These are phyloP conservation scores for Panagrolaimus sp. DNA, from an alignment of 1,140 invertebrate genomes.

Conservation along the genomic window DNA sequence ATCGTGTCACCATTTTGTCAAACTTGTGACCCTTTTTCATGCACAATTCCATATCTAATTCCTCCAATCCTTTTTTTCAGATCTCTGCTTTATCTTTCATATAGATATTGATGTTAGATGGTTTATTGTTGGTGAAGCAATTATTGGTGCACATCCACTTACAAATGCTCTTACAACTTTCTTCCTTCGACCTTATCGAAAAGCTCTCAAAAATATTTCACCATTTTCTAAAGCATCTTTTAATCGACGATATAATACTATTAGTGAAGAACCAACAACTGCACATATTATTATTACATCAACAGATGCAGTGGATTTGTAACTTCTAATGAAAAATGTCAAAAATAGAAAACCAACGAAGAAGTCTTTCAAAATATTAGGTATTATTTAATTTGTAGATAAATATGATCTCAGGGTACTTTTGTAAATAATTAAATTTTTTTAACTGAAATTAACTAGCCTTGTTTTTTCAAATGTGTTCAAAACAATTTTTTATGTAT, in stretches of 20 bases:
- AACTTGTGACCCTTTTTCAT: too few relatives aligned
- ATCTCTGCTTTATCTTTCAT: constrained; percentile 51
- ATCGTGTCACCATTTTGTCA: too few relatives aligned
- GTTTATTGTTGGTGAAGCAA: constrained; percentile 51
- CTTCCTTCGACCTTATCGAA: constrained; percentile 39
- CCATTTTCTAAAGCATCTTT: neutral
- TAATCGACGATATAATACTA: constrained; percentile 14
- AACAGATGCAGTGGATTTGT: neutral
- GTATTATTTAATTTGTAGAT: too few relatives aligned
- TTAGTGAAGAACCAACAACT: constrained; percentile 7
- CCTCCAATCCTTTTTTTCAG: constrained; percentile 26
- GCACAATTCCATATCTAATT: neutral
- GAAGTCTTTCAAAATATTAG: too few relatives aligned
- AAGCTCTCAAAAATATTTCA: constrained; percentile 30
- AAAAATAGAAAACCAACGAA: too few relatives aligned
- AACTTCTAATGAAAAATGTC: too few relatives aligned
- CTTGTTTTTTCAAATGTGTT: too few relatives aligned
- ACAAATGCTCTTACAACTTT: constrained; percentile 51
- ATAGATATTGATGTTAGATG: constrained; percentile 44
- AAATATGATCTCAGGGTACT: too few relatives aligned
- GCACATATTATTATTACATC: constrained; percentile 1
- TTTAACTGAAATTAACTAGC: too few relatives aligned
- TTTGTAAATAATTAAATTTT: too few relatives aligned
- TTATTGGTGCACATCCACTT: constrained; percentile 39
- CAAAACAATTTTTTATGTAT: too few relatives aligned